These are phyloP conservation scores for Homalodisca vitripennis DNA, from an alignment of 1,140 invertebrate genomes.

Conservation along the genomic window DNA sequence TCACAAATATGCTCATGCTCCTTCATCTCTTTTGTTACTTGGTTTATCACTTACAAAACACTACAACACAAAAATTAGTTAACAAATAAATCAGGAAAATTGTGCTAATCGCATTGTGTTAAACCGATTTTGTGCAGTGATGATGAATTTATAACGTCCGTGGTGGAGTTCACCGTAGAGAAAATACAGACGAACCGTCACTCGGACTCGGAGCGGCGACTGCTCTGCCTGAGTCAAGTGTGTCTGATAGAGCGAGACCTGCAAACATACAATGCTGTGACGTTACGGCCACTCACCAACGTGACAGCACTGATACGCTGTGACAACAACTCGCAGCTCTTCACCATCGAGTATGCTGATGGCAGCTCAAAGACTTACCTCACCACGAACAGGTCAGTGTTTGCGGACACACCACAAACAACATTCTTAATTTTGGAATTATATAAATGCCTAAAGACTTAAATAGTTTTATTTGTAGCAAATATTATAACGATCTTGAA, in stretches of 20 bases:
- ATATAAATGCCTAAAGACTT: too few species aligned
- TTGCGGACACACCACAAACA: too few species aligned
- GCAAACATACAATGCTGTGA: constrained; percentile 90
- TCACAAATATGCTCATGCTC: too few species aligned
- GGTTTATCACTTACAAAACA: background rate
- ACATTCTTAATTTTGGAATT: too few species aligned
- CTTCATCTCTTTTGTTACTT: too few species aligned
- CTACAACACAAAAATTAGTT: too few species aligned
- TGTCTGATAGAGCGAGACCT: constrained; percentile 96
- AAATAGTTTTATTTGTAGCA: too few species aligned
- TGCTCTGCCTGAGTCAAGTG: constrained; percentile 93
- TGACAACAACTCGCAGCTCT: constrained; percentile 88
- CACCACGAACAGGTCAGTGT: constrained; percentile 72
- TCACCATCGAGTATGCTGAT: constrained; percentile 93
- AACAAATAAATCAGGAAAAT: constrained; percentile 4
- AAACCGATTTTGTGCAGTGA: constrained; percentile 57
- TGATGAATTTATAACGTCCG: constrained; percentile 86
- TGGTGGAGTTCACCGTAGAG: constrained; percentile 90
- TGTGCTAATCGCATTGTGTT: constrained; percentile 44
- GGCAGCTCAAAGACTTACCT: constrained; percentile 85
- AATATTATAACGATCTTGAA: too few species aligned
- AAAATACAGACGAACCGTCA: constrained; percentile 78
- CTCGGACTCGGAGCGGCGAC: constrained; percentile 75
- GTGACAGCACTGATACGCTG: constrained; percentile 91
- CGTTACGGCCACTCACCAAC: constrained; percentile 82